These are phyloP conservation scores for Hiodon alosoides DNA, from an alignment of 2,113 vertebrate species.

Conservation along the genomic window DNA sequence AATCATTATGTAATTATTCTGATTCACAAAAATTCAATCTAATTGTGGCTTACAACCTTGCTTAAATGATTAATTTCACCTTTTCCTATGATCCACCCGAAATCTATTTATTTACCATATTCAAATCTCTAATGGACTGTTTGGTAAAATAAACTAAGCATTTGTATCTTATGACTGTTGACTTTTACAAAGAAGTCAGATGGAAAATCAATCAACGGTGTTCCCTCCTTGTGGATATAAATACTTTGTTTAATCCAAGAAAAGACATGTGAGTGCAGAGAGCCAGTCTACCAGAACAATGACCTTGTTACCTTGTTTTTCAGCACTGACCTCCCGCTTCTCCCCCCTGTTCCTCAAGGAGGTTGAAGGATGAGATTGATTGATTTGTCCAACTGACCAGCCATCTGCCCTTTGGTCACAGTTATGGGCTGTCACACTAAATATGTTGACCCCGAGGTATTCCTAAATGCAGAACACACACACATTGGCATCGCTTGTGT, in stretches of 20 bases:
- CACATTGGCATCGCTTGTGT: slow-evolving; percentile 2
- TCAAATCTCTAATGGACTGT: no score
- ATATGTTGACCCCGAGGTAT: neutral
- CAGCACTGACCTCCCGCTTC: neutral
- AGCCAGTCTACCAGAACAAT: slow-evolving; percentile 2
- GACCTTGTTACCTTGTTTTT: slow-evolving; percentile 3
- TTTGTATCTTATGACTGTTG: neutral
- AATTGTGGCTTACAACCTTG: no score
- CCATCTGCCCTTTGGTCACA: slow-evolving; percentile 34
- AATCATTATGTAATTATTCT: no score
- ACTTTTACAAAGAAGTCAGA: neutral
- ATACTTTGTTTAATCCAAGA: neutral
- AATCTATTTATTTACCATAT: no score
- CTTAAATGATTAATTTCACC: no score
- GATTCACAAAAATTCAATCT: no score
- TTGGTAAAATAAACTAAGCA: neutral
- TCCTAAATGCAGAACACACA: neutral
- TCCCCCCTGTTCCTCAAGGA: slow-evolving; percentile 39
- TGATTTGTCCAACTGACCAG: slow-evolving; percentile 34
- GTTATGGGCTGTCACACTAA: neutral
- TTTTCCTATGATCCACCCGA: no score
- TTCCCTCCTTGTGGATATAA: neutral
- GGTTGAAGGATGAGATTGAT: slow-evolving; percentile 34
- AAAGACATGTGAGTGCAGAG: neutral
- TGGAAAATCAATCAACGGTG: neutral